Conservation (phyloP, 2,888 invertebrate species). For the Meghimatium bilineatum region DNA sequence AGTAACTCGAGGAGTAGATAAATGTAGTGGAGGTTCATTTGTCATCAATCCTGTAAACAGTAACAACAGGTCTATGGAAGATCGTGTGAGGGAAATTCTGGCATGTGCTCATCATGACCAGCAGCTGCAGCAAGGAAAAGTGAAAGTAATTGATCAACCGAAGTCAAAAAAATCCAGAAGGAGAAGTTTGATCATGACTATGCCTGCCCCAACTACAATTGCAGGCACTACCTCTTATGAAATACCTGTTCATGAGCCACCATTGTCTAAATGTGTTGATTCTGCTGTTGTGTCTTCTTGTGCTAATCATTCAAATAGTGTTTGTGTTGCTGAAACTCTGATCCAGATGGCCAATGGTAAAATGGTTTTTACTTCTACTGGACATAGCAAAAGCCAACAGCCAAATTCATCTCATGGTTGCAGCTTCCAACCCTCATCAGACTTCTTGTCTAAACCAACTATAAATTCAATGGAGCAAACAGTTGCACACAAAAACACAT, state of each 20-base stretch:
- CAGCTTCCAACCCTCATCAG: neutral
- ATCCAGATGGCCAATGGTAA: slow-evolving; percentile 42
- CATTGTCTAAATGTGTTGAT: neutral
- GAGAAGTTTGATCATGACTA: neutral
- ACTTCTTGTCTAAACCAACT: neutral
- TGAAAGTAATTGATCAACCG: neutral
- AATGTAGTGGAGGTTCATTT: neutral
- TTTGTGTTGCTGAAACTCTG: slow-evolving; percentile 40
- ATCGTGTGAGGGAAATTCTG: slow-evolving; percentile 40
- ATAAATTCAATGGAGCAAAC: neutral
- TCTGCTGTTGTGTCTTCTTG: slow-evolving; percentile 9
- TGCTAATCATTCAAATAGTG: slow-evolving; percentile 24
- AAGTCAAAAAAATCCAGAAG: neutral
- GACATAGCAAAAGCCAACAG: neutral
- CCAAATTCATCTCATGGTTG: neutral
- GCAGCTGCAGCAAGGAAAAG: neutral
- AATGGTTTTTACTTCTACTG: neutral
- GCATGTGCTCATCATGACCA: slow-evolving; percentile 36
- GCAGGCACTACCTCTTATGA: neutral
- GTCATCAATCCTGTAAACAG: neutral
- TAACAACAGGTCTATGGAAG: slow-evolving; percentile 5
- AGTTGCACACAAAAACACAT: neutral
- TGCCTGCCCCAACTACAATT: neutral
- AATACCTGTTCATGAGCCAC: neutral
- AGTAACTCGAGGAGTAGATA: neutral